Evolutionary conservation across 1,140 invertebrate species (phyloP).

Genomic region (Atta texana): DNA sequence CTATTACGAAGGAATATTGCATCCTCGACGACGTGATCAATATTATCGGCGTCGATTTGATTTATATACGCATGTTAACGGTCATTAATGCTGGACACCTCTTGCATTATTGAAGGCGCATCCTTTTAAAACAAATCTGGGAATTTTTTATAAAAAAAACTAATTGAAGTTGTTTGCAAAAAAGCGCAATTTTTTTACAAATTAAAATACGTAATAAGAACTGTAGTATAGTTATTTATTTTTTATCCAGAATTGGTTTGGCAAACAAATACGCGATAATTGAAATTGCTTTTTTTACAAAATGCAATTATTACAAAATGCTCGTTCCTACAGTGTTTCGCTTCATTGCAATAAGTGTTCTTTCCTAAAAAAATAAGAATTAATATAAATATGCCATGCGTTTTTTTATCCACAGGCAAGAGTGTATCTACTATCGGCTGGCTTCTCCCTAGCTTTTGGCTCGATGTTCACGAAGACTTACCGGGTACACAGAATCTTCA

Average conservation of each 20-base stretch:
- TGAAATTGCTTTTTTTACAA: background rate
- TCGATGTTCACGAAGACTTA: constrained; percentile 97
- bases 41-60: constrained; percentile 29
- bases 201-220: background rate
- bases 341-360: background rate
- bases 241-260: background rate
- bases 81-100: background rate
- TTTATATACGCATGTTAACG: background rate
- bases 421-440: constrained; percentile 94
- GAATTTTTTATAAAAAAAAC: constrained; percentile 2
- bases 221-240: background rate
- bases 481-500: constrained; percentile 94
- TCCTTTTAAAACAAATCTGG: no score
- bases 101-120: background rate
- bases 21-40: constrained; percentile 6
- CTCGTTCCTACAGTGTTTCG: background rate
- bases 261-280: background rate
- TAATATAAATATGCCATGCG: constrained; percentile 15
- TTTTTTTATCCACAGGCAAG: constrained; percentile 89
- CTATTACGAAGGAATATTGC: constrained; percentile 36
- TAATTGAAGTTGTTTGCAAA: background rate
- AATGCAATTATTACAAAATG: background rate
- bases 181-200: background rate
- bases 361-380: background rate
- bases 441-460: constrained; percentile 95